Percentiles rank a stretch among this genome's conserved stretches.
Conservation (phyloP, 2,113 vertebrate species). For the Spheniscus mendiculus region DNA sequence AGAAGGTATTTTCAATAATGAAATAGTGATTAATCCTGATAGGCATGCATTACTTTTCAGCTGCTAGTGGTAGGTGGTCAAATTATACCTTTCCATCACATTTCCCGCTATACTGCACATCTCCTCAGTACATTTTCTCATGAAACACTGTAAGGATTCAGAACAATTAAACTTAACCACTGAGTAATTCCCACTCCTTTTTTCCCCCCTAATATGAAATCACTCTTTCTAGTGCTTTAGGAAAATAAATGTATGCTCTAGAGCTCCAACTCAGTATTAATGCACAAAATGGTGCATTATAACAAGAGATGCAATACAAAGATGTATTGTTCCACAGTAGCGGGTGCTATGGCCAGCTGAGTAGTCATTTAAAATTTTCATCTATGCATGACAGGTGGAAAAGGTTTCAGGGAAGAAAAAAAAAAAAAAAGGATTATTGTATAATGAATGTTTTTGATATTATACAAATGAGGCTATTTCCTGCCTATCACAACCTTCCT, state of each 20-base stretch:
- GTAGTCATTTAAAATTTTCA: not conserved
- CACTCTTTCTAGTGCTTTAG: conserved; percentile 35
- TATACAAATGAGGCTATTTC: not conserved
- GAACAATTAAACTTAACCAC: conserved; percentile 70
- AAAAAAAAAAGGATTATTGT: not conserved
- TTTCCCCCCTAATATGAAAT: not conserved
- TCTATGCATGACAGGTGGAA: not conserved
- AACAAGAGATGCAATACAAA: not conserved
- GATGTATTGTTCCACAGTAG: not conserved
- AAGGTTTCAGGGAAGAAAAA: not conserved
- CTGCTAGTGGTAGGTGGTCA: conserved; percentile 70
- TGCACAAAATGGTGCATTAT: not conserved
- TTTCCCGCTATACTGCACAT: conserved; percentile 45
- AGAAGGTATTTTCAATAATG: conserved; percentile 12
- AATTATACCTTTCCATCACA: conserved; percentile 76
- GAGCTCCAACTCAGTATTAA: not conserved
- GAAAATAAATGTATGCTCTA: not conserved
- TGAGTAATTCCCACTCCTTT: conserved; percentile 63
- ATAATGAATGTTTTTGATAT: not conserved
- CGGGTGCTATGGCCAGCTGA: not conserved
- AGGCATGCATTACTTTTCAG: conserved; percentile 60
- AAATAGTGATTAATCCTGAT: conserved; percentile 62
- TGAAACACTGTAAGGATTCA: conserved; percentile 52
- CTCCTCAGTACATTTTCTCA: conserved; percentile 53
- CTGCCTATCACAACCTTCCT: not conserved